Percentiles rank a stretch among this genome's conserved stretches.
phyloP scores from a whole-genome alignment of 2,113 vertebrate genomes.

The Pheucticus melanocephalus region DNA sequence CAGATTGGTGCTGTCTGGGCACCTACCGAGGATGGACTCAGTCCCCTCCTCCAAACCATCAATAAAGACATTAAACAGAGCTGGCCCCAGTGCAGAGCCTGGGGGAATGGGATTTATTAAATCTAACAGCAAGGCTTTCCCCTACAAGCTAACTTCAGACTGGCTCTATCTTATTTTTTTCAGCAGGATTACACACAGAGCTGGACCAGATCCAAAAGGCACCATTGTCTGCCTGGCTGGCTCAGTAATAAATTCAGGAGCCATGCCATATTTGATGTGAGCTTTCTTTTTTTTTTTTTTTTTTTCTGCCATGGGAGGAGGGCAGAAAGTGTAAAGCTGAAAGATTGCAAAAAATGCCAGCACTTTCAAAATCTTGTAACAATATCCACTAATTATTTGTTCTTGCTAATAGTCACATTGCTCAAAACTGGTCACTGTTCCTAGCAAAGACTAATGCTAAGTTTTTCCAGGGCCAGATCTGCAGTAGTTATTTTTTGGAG shows the following conservation, averaged over 20 bases:
- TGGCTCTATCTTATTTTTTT: background rate
- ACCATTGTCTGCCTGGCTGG: background rate
- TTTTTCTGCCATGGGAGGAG: background rate
- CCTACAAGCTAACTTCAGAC: background rate
- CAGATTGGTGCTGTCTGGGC: background rate
- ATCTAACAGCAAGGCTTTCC: background rate
- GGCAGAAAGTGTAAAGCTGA: background rate
- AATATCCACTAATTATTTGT: background rate
- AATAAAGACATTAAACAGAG: background rate
- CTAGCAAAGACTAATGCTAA: background rate
- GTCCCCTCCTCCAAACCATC: background rate
- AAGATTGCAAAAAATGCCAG: background rate
- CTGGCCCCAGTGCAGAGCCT: background rate
- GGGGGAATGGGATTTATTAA: background rate
- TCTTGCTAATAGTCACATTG: background rate
- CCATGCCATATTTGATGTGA: background rate
- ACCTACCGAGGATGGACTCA: fast-evolving
- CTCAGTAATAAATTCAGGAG: background rate
- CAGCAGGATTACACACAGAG: background rate
- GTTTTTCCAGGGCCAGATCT: background rate
- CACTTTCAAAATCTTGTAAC: background rate
- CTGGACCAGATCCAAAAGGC: background rate
- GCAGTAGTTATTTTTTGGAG: background rate
- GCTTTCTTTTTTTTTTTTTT: background rate
- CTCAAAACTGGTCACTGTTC: background rate